These are phyloP conservation scores for Venustaconcha ellipsiformis DNA, from an alignment of 1,140 invertebrate genomes.

Conservation along the genomic window DNA sequence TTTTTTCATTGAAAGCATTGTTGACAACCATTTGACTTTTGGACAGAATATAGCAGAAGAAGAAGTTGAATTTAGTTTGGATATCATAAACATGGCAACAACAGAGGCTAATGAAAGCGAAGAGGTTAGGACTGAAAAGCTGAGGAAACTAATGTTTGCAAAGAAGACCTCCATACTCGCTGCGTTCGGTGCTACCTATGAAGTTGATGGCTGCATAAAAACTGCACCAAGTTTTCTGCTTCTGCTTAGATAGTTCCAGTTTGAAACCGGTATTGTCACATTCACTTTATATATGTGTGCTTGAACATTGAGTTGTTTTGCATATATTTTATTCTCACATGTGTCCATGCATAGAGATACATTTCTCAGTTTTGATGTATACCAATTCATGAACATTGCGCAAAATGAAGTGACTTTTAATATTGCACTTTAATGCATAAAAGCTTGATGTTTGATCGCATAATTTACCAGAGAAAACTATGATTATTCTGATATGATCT, in stretches of 20 bases:
- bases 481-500: too few species aligned
- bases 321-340: too few species aligned
- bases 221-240: slow-evolving; percentile 2
- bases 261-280: not conserved
- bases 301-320: too few species aligned
- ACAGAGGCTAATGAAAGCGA: not conserved
- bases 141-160: not conserved
- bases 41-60: not conserved
- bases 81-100: not conserved
- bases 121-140: not conserved
- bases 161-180: not conserved
- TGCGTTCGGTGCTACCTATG: slow-evolving; percentile 7
- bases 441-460: too few species aligned
- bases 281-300: not conserved
- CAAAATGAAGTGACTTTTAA: too few species aligned
- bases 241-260: not conserved
- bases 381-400: too few species aligned
- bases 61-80: not conserved
- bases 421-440: too few species aligned
- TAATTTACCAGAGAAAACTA: too few species aligned
- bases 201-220: slow-evolving; percentile 5
- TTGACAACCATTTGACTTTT: not conserved
- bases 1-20: not conserved
- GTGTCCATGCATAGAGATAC: too few species aligned
- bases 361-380: too few species aligned